Base-by-base conservation (phyloP, 2,797 vertebrate genomes). In the Prunella strophiata region DNA sequence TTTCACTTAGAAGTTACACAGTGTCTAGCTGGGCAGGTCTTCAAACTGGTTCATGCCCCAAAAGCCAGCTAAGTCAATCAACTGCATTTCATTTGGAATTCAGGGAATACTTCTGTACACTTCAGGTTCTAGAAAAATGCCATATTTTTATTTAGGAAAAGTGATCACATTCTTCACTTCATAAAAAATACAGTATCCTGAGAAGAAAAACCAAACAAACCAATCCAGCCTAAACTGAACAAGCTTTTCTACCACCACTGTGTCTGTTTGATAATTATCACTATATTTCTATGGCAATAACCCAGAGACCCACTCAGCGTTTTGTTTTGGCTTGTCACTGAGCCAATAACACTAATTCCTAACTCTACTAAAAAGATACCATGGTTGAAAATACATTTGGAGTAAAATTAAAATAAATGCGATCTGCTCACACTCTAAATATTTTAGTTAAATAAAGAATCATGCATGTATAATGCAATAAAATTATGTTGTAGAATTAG, bases 91-190 rank as follows among this genome's bases (percentile, higher is more conserved):
- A 27, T 26, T 27, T 70, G 43, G 36, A 76, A 82, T 43, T 30
- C 38, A 32, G 17, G 1, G 3, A 18, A 14, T 3, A 0, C 7
- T 43, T 72, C 43, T 11, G 22, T 2, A 23, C 7, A 0, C 32
- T 72, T 75, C n/a, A 58, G 20, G 12, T 63, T 88, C 42, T 38
- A 45, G 50, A 30, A 67, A 51, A 92, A 74, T 26, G 8, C 23
- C 2, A 0, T 30, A 18, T 57, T 36, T 91, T 85, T 74, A 50
- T 74, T 91, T 45, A 78, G 26, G 20, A 81, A 73, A 83, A 48
- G 9, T 55, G 65, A 62, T 63, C 30, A 47, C 22, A 8, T 36
- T 32, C 38, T 81, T 73, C 43, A 25, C 16, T 79, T 80, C 42
- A 48, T 71, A 40, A 23, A 73, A 85, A 70, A 65, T 13, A 61